phyloP scores from a whole-genome alignment of 1,140 invertebrate genomes.

The Helicoverpa zea region DNA sequence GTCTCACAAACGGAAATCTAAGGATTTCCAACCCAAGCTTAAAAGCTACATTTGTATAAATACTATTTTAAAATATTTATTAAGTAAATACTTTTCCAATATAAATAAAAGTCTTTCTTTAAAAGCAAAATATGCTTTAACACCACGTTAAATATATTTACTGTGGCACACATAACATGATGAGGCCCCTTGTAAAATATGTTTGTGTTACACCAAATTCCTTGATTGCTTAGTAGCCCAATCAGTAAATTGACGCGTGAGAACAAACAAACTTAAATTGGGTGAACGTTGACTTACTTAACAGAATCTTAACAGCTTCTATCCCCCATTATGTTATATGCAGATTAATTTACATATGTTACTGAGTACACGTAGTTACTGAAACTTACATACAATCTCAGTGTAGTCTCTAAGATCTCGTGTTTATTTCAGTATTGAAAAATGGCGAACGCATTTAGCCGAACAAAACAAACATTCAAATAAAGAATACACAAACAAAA shows the following conservation, averaged over 20 bases:
- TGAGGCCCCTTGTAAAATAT: background rate
- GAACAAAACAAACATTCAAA: background rate
- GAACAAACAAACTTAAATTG: constrained; percentile 35
- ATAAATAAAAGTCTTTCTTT: too few relatives aligned
- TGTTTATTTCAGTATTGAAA: background rate
- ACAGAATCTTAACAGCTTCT: constrained; percentile 1
- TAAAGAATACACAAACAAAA: background rate
- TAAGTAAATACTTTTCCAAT: too few relatives aligned
- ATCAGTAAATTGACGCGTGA: constrained; percentile 20
- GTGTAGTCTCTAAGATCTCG: background rate
- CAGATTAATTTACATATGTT: too few relatives aligned
- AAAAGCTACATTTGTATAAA: too few relatives aligned
- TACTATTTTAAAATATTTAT: too few relatives aligned
- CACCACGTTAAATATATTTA: too few relatives aligned
- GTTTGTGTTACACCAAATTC: constrained; percentile 11
- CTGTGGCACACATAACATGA: background rate
- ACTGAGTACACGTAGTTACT: too few relatives aligned
- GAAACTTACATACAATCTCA: background rate
- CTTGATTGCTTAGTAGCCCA: constrained; percentile 22
- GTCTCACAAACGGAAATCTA: too few relatives aligned
- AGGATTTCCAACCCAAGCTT: too few relatives aligned
- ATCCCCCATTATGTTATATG: too few relatives aligned
- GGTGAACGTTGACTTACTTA: background rate
- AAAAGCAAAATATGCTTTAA: too few relatives aligned
- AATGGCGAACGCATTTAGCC: background rate